A percentile compares a stretch with the other conserved stretches of the same genome.
Conservation (phyloP, 2,888 invertebrate species). For the Yponomeuta plumbellus region DNA sequence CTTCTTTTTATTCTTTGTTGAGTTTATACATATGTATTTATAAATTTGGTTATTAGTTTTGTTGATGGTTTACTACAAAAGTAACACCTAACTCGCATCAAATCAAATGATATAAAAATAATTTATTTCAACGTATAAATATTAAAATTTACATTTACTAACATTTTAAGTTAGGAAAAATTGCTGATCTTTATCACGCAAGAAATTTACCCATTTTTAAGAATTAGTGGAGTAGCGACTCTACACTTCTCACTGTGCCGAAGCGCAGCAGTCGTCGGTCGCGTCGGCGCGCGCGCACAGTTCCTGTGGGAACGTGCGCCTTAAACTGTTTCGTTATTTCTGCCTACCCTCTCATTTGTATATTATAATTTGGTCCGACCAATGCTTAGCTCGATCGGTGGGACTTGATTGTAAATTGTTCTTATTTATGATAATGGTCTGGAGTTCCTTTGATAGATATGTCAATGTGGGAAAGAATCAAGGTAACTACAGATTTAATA, state of each 20-base stretch:
- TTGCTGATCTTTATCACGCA: too few species aligned
- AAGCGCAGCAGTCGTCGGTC: conserved; percentile 21
- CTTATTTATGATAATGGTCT: conserved; percentile 38
- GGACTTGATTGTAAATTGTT: conserved; percentile 47
- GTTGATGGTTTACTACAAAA: too few species aligned
- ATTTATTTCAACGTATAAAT: too few species aligned
- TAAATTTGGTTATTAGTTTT: too few species aligned
- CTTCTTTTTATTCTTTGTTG: too few species aligned
- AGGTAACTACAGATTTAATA: too few species aligned
- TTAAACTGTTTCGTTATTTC: conserved; percentile 75
- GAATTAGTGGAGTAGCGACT: conserved; percentile 25
- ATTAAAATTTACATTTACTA: too few species aligned
- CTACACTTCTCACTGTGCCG: conserved; percentile 34
- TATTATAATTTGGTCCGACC: conserved; percentile 68
- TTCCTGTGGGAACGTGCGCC: conserved; percentile 74
- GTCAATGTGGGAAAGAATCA: background rate
- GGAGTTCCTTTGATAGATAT: background rate
- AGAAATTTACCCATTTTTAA: background rate
- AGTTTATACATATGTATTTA: too few species aligned
- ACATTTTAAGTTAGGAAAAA: too few species aligned
- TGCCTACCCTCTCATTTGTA: conserved; percentile 73
- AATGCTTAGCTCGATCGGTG: conserved; percentile 31
- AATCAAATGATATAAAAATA: too few species aligned
- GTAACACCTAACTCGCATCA: too few species aligned
- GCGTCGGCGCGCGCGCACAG: conserved; percentile 55